Evolutionary conservation across 2,797 vertebrate species (phyloP), one percentile per base, ranked within the genome.

Genomic region (Arremon brunneinucha): DNA sequence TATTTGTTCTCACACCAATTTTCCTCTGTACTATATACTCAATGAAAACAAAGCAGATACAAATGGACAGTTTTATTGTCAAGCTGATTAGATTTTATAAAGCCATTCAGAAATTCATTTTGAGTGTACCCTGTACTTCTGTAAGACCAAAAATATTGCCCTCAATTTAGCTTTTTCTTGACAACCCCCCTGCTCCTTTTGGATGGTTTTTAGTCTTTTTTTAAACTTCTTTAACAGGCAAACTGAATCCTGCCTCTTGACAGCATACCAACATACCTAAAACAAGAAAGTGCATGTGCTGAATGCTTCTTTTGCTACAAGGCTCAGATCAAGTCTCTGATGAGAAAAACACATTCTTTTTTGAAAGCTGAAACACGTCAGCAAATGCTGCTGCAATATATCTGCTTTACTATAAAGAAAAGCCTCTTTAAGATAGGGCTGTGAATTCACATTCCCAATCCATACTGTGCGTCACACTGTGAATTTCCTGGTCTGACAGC

Each of bases 241-340:
- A 94, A 91, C 62, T 47, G 44, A 91, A 83, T 83, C 30, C 53
- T 83, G 62, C 47, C 35, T 78, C 64, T 75, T 83, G 84, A 91
- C 43, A 89, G 79, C 35, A 65, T 34, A 70, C 44, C 30, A 75
- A 47, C 20, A 68, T 32, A 90, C 50, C 68, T 92, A 80, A 89
- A 94, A 23, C 80, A 88, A 87, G 78, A 80, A 91, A 74, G 71
- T 46, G 7, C 39, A 43, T 32, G n/a, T 62, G 82, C 41, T 89
- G 68, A 78, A 70, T 47, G 50, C 52, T 89, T 92, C 64, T 85
- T 87, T 47, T 69, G 57, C 92, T 71, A 44, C 34, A 68, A 75
- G 83, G 30, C 74, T 92, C 56, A 74, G 78, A 92, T 82, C 49
- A 82, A 87, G 49, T 11, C 49, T 94, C 93, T 95, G 62, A 93